Evolutionary conservation across 2,113 vertebrate genomes (phyloP).

Genomic region (Caranx ignobilis): DNA sequence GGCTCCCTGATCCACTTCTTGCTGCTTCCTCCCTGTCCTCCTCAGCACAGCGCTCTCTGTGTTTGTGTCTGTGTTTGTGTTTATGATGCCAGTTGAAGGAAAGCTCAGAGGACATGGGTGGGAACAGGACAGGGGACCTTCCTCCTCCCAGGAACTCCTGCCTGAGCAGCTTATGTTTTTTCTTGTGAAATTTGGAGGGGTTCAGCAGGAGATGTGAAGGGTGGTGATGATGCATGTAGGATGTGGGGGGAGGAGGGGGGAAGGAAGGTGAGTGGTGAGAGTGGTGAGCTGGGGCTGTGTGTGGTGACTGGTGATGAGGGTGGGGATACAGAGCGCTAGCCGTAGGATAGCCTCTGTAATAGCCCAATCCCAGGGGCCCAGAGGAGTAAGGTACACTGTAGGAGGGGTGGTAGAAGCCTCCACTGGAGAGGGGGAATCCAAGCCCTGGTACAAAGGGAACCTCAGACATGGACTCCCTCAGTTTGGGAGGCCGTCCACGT

Average conservation of each 20-base stretch:
- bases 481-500: constrained; percentile 94
- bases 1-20: constrained; percentile 61
- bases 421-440: constrained; percentile 91
- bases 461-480: constrained; percentile 96
- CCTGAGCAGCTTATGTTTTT: constrained; percentile 96
- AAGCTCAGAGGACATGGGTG: constrained; percentile 94
- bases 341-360: constrained; percentile 94
- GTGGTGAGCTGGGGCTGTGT: constrained; percentile 89
- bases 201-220: constrained; percentile 95
- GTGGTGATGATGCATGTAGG: constrained; percentile 86
- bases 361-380: constrained; percentile 93
- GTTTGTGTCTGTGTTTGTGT: constrained; percentile 96
- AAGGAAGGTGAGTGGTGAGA: constrained; percentile 89
- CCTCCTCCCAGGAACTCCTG: constrained; percentile 93
- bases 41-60: constrained; percentile 87
- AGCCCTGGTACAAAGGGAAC: constrained; percentile 97
- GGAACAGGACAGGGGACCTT: constrained; percentile 93
- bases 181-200: constrained; percentile 98
- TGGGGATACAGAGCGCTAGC: constrained; percentile 94
- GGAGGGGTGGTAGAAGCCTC: constrained; percentile 95
- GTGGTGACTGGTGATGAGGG: constrained; percentile 85
- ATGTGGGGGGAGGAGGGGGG: constrained; percentile 87
- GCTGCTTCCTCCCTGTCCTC: constrained; percentile 73
- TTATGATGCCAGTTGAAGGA: constrained; percentile 99
- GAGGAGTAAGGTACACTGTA: constrained; percentile 97